Conservation (phyloP, 2,797 vertebrate genomes). For the Gymnodraco acuticeps region DNA sequence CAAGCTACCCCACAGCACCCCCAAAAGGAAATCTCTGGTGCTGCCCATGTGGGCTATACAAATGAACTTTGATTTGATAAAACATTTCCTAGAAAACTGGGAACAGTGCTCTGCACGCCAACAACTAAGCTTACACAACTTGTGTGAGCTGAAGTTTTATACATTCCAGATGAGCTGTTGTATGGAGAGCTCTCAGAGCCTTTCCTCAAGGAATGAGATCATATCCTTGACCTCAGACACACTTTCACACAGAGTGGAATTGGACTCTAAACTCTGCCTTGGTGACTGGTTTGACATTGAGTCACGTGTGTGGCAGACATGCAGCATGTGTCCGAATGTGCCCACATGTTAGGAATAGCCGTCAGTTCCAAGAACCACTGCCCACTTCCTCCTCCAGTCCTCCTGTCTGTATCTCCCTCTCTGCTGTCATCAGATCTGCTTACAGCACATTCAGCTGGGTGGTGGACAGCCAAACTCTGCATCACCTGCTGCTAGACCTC, state of each 20-base stretch:
- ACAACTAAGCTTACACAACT: constrained; percentile 1
- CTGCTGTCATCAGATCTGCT: constrained; percentile 33
- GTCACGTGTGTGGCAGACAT: constrained; percentile 40
- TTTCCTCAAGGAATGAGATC: constrained; percentile 22
- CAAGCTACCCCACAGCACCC: too few species aligned
- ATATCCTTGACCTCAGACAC: constrained; percentile 17
- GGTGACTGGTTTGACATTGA: constrained; percentile 32
- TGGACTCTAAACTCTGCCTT: constrained; percentile 37
- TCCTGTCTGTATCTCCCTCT: constrained; percentile 1
- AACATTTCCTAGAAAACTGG: constrained; percentile 21
- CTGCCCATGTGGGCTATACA: too few species aligned
- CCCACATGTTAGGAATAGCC: constrained; percentile 15
- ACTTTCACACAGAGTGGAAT: constrained; percentile 34
- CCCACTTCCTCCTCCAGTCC: neutral
- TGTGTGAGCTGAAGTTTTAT: constrained; percentile 5
- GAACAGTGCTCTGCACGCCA: constrained; percentile 16
- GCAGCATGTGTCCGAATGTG: neutral
- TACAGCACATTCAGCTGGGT: constrained; percentile 23
- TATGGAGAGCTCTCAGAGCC: neutral
- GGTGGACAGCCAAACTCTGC: neutral
- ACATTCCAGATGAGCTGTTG: constrained; percentile 33
- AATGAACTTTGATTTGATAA: neutral
- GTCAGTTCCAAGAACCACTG: constrained; percentile 31
- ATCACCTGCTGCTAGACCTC: constrained; percentile 51
- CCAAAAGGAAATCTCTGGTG: too few species aligned